Conservation (phyloP, 2,888 invertebrate species). For the Lasioglossum oenotherae region DNA sequence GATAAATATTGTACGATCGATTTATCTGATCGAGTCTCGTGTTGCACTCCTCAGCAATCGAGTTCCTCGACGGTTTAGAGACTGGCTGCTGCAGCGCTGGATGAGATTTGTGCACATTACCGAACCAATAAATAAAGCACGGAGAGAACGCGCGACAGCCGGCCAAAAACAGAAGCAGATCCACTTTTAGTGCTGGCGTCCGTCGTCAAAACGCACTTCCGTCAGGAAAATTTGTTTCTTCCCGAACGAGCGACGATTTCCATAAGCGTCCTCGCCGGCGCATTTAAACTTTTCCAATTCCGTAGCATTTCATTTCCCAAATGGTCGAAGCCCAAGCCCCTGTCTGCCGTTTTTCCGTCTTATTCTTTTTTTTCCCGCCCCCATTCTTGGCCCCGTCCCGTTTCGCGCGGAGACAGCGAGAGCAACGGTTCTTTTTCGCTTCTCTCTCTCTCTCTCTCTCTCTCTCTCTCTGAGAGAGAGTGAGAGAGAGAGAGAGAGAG, state of each 20-base stretch:
- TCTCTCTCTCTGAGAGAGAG: no score
- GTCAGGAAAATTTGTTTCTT: slow-evolving; percentile 41
- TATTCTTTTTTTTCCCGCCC: not conserved
- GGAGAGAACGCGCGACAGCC: not conserved
- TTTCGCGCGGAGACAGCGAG: slow-evolving; percentile 21
- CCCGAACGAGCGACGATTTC: slow-evolving; percentile 58
- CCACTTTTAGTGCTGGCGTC: not conserved
- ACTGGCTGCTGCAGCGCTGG: no score
- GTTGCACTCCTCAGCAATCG: not conserved
- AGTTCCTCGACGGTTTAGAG: not conserved
- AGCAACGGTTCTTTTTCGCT: not conserved
- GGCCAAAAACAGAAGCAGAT: not conserved
- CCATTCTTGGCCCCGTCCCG: not conserved
- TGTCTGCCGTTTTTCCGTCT: not conserved
- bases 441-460: not conserved
- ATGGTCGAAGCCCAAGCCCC: slow-evolving; percentile 55
- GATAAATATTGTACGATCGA: not conserved
- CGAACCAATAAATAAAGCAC: not conserved
- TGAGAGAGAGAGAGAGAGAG: not conserved
- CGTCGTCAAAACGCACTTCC: slow-evolving; percentile 29
- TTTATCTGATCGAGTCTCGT: not conserved
- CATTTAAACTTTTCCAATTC: slow-evolving; percentile 75
- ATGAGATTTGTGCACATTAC: not conserved
- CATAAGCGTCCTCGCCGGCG: slow-evolving; percentile 60
- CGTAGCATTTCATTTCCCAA: slow-evolving; percentile 71